These are phyloP conservation scores for Amyelois transitella DNA, from an alignment of 1,140 invertebrate genomes.

Conservation along the genomic window DNA sequence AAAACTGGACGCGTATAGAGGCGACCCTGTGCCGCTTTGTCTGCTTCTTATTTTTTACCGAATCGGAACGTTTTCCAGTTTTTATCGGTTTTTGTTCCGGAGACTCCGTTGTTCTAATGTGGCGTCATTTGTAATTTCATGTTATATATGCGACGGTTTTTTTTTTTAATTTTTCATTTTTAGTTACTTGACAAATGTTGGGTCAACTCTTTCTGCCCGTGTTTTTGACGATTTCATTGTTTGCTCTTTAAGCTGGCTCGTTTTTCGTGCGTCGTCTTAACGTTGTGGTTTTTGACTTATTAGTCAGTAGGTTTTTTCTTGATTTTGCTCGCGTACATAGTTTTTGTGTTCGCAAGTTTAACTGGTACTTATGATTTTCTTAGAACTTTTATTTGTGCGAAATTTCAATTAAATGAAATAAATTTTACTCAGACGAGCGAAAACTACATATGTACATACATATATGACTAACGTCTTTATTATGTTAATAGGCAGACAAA, in stretches of 20 bases:
- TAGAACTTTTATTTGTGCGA: too few species aligned
- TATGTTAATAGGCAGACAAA: too few species aligned
- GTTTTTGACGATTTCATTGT: not conserved
- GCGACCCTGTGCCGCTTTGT: constrained; percentile 54
- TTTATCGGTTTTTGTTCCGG: constrained; percentile 74
- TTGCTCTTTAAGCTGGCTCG: not conserved
- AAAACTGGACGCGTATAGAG: constrained; percentile 69
- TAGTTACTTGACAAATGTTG: constrained; percentile 9
- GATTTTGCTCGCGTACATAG: too few species aligned
- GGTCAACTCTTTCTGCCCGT: constrained; percentile 1
- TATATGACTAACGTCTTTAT: not conserved
- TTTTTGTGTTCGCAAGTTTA: too few species aligned
- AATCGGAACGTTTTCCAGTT: constrained; percentile 63
- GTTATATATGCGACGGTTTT: constrained; percentile 23
- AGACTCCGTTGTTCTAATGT: constrained; percentile 63
- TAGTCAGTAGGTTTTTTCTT: too few species aligned
- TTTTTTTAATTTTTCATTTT: too few species aligned
- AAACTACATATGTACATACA: not conserved
- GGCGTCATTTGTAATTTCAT: constrained; percentile 63
- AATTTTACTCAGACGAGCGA: too few species aligned
- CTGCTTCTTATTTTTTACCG: constrained; percentile 73
- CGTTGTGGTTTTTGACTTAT: not conserved
- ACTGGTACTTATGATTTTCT: too few species aligned
- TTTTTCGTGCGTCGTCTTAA: not conserved
- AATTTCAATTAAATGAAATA: too few species aligned